Conservation (phyloP, 2,888 invertebrate genomes). For the Terebella lapidaria region DNA sequence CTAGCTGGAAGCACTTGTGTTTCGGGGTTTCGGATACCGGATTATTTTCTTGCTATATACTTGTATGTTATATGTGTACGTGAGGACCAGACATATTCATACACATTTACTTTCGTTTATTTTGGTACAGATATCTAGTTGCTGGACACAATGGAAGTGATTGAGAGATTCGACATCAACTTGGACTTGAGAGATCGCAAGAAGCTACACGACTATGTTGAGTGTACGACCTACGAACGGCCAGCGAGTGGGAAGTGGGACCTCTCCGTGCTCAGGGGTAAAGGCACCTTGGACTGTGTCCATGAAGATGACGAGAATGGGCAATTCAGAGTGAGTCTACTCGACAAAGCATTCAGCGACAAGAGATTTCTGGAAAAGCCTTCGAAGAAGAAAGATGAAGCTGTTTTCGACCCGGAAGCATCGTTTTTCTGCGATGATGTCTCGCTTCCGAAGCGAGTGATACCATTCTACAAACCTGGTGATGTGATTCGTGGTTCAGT, state of each 20-base stretch:
- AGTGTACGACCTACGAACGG: not conserved
- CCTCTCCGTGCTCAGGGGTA: not conserved
- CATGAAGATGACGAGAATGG: not conserved
- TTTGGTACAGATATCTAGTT: too few relatives aligned
- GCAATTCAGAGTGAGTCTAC: not conserved
- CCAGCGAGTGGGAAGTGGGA: not conserved
- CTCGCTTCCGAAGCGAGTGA: not conserved
- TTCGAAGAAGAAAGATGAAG: not conserved
- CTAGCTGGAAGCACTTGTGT: too few relatives aligned
- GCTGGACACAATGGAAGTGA: not conserved
- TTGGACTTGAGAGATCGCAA: not conserved
- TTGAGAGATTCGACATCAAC: not conserved
- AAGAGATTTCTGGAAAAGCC: not conserved
- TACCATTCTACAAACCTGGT: not conserved
- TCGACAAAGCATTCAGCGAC: not conserved
- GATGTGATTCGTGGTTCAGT: not conserved
- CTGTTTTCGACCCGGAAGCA: not conserved
- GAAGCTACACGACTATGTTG: not conserved
- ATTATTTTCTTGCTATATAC: too few relatives aligned
- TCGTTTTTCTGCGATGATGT: not conserved
- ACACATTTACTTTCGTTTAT: too few relatives aligned
- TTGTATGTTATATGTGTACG: too few relatives aligned
- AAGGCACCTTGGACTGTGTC: not conserved
- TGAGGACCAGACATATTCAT: too few relatives aligned
- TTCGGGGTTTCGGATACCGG: too few relatives aligned